Conservation (phyloP, 2,113 vertebrate genomes). For the Ahaetulla prasina region DNA sequence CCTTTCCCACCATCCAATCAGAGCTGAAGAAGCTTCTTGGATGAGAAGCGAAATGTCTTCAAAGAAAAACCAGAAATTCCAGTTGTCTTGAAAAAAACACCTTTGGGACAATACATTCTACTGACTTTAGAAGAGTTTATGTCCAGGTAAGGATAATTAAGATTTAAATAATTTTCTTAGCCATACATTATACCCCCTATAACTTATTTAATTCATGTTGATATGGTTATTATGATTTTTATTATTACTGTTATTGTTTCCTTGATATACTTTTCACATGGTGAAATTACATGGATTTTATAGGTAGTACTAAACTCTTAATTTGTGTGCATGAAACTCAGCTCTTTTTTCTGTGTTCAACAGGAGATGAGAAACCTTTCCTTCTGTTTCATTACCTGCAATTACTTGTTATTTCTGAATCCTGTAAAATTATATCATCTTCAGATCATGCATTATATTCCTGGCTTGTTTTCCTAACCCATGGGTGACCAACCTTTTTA, state of each 20-base stretch:
- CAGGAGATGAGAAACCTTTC: background rate
- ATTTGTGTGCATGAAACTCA: background rate
- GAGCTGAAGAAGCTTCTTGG: too few species aligned
- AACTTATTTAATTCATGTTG: background rate
- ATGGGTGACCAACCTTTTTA: background rate
- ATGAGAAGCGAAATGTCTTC: too few species aligned
- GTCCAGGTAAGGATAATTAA: background rate
- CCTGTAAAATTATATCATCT: background rate
- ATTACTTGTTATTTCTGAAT: background rate
- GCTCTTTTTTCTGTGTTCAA: background rate
- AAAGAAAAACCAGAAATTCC: too few species aligned
- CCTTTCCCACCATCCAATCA: too few species aligned
- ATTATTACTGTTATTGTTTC: background rate
- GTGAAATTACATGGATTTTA: background rate
- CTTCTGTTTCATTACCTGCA: background rate
- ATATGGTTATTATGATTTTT: background rate
- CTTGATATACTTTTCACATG: background rate
- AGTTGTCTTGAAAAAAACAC: too few species aligned
- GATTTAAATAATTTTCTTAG: background rate
- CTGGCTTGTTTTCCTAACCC: background rate
- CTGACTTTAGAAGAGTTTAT: background rate
- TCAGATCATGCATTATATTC: background rate
- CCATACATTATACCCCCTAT: background rate
- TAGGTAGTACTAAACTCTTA: background rate
- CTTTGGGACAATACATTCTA: background rate